A percentile compares a stretch with the other conserved stretches of the same genome.
Evolutionary conservation across 2,888 invertebrate genomes (phyloP).

Genomic region (Pseudanteris insignis): DNA sequence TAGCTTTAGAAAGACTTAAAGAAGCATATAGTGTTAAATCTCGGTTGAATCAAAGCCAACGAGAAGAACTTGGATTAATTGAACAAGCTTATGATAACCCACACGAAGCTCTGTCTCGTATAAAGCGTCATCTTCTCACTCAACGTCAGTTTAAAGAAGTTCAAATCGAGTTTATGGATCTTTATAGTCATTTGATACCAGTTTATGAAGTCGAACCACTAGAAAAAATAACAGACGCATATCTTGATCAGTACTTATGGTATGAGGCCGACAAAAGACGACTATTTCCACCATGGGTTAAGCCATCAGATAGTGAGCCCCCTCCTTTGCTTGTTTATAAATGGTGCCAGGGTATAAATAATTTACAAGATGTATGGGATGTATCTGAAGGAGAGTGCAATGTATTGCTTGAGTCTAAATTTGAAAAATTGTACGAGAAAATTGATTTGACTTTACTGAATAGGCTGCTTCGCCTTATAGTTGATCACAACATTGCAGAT

Average conservation of each 20-base stretch:
- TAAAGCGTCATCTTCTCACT: constrained; percentile 98
- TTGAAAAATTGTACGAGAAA: constrained; percentile 99
- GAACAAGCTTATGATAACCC: constrained; percentile 99
- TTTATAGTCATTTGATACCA: constrained; percentile 98
- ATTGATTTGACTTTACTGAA: constrained; percentile 98
- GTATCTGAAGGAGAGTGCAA: constrained; percentile 98
- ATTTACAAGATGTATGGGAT: constrained; percentile 98
- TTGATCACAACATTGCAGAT: constrained; percentile 99
- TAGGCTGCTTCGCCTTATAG: constrained; percentile 92
- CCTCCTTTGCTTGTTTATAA: constrained; percentile 93
- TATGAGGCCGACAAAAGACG: constrained; percentile 98
- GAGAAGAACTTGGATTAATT: constrained; percentile 97
- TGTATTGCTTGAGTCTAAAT: constrained; percentile 94
- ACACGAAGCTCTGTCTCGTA: constrained; percentile 97
- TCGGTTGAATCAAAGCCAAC: constrained; percentile 96
- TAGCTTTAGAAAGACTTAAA: constrained; percentile 94
- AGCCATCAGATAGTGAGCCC: constrained; percentile 98
- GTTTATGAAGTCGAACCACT: constrained; percentile 99
- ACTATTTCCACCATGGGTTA: constrained; percentile 98
- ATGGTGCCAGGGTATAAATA: constrained; percentile 99
- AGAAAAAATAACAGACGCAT: constrained; percentile 99
- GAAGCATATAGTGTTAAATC: constrained; percentile 99
- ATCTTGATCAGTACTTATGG: constrained; percentile 99
- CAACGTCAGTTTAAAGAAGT: constrained; percentile 99
- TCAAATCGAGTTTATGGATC: constrained; percentile 99